Conservation (phyloP, 2,113 vertebrate species). For the Piprites chloris region DNA sequence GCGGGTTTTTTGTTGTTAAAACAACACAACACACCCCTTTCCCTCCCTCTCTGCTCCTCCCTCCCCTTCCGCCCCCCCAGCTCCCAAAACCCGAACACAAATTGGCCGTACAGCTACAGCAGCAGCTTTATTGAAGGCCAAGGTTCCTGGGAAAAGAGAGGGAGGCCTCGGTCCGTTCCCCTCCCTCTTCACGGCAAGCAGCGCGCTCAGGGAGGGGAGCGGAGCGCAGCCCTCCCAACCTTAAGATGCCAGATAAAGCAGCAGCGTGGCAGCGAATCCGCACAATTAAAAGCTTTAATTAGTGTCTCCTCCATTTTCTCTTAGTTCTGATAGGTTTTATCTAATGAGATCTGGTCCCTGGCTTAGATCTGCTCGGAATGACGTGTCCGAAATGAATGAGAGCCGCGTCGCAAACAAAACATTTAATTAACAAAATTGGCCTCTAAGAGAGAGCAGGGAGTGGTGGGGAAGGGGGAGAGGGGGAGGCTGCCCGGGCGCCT, state of each 20-base stretch:
- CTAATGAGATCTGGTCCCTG: constrained; percentile 99
- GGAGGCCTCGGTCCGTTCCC: background rate
- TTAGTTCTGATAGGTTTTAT: constrained; percentile 99
- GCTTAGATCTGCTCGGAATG: constrained; percentile 97
- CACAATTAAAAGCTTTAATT: constrained; percentile 99
- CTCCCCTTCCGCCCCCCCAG: background rate
- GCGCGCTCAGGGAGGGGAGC: constrained; percentile 21
- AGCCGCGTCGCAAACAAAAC: constrained; percentile 99
- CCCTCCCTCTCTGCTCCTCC: background rate
- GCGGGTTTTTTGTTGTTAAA: background rate
- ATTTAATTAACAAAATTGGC: constrained; percentile 99
- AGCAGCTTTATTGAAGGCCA: background rate
- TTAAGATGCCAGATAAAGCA: constrained; percentile 92
- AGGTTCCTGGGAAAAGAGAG: background rate
- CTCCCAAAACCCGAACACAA: background rate
- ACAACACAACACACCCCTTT: background rate
- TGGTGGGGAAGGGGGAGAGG: constrained; percentile 61
- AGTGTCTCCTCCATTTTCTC: constrained; percentile 98
- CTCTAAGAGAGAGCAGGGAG: constrained; percentile 83
- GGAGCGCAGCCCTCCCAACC: constrained; percentile 70
- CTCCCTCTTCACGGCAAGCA: background rate
- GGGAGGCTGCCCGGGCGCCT: constrained; percentile 69
- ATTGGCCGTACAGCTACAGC: background rate
- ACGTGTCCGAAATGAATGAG: constrained; percentile 99
- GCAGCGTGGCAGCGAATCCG: constrained; percentile 92